Conservation (phyloP, 30 jellyfish, hydroid and myxozoan species). For the Pseudorhiza aurosa region DNA sequence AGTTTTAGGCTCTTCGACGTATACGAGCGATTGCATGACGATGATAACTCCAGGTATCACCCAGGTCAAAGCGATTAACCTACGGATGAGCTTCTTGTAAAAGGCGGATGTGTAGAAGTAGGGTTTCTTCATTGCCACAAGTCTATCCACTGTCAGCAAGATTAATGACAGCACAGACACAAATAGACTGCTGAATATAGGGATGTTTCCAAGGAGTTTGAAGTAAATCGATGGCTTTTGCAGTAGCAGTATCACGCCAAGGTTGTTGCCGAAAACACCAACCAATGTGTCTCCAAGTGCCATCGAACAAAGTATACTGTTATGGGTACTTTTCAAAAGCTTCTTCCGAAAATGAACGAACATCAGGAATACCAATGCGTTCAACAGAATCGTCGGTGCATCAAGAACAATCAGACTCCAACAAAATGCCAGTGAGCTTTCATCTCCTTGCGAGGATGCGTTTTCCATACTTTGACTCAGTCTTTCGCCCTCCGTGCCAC, state of each 20-base stretch:
- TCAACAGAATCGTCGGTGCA: slow-evolving; percentile 6
- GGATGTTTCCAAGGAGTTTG: slow-evolving; percentile 43
- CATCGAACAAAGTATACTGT: slow-evolving; percentile 58
- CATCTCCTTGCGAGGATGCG: not conserved
- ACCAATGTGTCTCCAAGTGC: slow-evolving; percentile 54
- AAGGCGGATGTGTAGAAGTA: not conserved
- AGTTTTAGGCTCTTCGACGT: not conserved
- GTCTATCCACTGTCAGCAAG: slow-evolving; percentile 43
- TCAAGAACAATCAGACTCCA: slow-evolving; percentile 24
- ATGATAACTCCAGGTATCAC: slow-evolving; percentile 28
- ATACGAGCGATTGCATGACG: slow-evolving; percentile 21
- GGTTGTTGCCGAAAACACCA: slow-evolving; percentile 34
- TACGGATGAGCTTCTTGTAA: not conserved
- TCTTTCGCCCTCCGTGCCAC: not conserved
- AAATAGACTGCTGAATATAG: slow-evolving; percentile 57
- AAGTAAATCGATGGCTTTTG: not conserved
- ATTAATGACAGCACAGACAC: slow-evolving; percentile 38
- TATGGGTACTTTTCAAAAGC: slow-evolving; percentile 35
- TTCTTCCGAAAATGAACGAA: slow-evolving; percentile 18
- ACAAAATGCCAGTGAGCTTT: slow-evolving; percentile 8
- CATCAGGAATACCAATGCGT: slow-evolving; percentile 18
- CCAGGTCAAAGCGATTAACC: slow-evolving; percentile 33
- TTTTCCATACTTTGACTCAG: not conserved
- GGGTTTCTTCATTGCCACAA: slow-evolving; percentile 55
- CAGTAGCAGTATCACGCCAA: slow-evolving; percentile 29